Conservation (phyloP, 2,888 invertebrate genomes). For the Noctua janthe region DNA sequence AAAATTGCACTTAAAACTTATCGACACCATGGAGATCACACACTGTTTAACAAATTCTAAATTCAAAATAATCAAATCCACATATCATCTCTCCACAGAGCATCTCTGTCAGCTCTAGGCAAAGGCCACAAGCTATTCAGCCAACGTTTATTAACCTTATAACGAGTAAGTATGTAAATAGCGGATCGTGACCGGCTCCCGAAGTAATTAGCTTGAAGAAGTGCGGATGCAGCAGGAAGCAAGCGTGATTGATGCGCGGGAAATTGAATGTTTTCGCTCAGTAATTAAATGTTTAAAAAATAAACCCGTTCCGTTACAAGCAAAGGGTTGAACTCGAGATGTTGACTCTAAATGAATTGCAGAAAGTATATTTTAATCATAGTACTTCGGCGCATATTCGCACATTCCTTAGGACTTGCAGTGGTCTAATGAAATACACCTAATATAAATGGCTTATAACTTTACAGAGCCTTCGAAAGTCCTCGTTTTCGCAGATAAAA, state of each 20-base stretch:
- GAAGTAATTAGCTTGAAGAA: slow-evolving; percentile 66
- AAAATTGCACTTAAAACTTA: background rate
- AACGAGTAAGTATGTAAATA: slow-evolving; percentile 72
- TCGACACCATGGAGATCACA: background rate
- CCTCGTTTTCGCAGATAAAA: background rate
- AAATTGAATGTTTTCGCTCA: slow-evolving; percentile 61
- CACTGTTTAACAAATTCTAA: background rate
- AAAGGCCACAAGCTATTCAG: slow-evolving; percentile 47
- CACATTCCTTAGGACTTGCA: slow-evolving; percentile 12
- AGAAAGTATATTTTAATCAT: slow-evolving; percentile 39
- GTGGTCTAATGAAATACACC: background rate
- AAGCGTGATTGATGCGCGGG: slow-evolving; percentile 60
- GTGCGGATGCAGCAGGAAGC: slow-evolving; percentile 57
- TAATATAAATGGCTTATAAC: background rate
- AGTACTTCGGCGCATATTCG: slow-evolving; percentile 18
- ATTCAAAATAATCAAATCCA: slow-evolving; percentile 12
- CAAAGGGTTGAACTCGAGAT: background rate
- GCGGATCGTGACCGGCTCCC: slow-evolving; percentile 64
- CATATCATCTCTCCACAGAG: slow-evolving; percentile 11
- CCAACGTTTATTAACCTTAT: slow-evolving; percentile 38
- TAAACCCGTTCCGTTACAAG: slow-evolving; percentile 32
- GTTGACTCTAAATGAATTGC: slow-evolving; percentile 24
- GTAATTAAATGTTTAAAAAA: slow-evolving; percentile 59
- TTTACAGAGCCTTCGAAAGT: background rate
- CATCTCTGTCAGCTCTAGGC: slow-evolving; percentile 43